These are phyloP conservation scores for Tetramorium simillimum DNA, from an alignment of 1,140 invertebrate genomes.

Conservation along the genomic window DNA sequence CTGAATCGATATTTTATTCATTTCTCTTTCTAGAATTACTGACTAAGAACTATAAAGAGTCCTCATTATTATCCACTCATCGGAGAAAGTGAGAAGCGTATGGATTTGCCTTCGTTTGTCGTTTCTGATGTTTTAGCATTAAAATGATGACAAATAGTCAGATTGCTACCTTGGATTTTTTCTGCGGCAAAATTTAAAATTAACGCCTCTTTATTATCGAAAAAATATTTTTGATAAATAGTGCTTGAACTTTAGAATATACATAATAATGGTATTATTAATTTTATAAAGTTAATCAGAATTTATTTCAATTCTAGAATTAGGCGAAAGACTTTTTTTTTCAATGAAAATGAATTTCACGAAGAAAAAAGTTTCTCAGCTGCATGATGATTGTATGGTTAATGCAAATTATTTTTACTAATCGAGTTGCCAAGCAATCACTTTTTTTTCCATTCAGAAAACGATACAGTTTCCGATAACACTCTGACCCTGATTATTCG, in stretches of 20 bases:
- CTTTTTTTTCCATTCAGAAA: slow-evolving; percentile 20
- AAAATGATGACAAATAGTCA: too few species aligned
- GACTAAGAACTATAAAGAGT: background rate
- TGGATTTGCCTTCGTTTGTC: too few species aligned
- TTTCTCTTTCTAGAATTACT: background rate
- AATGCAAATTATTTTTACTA: background rate
- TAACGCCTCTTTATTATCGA: background rate
- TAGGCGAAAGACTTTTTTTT: background rate
- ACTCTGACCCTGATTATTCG: slow-evolving; percentile 71
- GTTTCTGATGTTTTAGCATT: too few species aligned
- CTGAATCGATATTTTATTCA: background rate
- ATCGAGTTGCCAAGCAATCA: background rate
- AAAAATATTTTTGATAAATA: background rate
- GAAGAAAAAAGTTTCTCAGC: background rate
- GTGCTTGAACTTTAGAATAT: background rate
- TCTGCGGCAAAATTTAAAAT: background rate
- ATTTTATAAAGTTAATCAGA: too few species aligned
- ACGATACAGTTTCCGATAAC: slow-evolving; percentile 68
- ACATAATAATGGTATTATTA: too few species aligned
- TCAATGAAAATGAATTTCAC: background rate
- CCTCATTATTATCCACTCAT: background rate
- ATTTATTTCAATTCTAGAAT: too few species aligned
- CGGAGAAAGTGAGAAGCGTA: background rate
- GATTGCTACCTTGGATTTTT: background rate
- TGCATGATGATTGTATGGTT: background rate